Evolutionary conservation across 2,113 vertebrate genomes (phyloP).

Genomic region (Danionella cerebrum): DNA sequence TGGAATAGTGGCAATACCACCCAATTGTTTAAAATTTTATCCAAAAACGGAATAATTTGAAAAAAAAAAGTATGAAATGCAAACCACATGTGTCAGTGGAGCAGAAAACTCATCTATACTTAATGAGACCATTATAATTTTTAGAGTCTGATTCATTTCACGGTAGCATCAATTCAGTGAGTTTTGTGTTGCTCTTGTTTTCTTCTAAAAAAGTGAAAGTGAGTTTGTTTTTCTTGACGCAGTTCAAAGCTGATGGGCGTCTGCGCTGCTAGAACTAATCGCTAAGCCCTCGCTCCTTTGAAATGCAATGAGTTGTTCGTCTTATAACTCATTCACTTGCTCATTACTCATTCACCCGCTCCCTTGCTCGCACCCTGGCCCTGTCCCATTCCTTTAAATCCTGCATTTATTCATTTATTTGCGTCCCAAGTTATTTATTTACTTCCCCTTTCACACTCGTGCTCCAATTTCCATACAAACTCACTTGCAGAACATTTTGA

Average conservation of each 20-base stretch:
- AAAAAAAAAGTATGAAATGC: too few relatives aligned
- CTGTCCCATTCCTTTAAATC: conserved; percentile 12
- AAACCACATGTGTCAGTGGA: too few relatives aligned
- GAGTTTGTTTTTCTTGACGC: not conserved
- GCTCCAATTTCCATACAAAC: conserved; percentile 62
- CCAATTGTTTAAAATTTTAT: too few relatives aligned
- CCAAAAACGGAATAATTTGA: too few relatives aligned
- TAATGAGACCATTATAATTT: too few relatives aligned
- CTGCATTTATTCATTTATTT: conserved; percentile 64
- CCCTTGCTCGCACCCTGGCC: not conserved
- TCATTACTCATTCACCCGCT: conserved; percentile 43
- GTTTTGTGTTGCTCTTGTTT: not conserved
- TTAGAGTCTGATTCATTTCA: too few relatives aligned
- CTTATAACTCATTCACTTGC: conserved; percentile 19
- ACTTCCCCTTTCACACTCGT: conserved; percentile 50
- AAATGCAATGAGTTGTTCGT: conserved; percentile 6
- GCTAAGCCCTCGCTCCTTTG: conserved; percentile 26
- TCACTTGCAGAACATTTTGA: conserved; percentile 46
- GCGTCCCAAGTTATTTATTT: conserved; percentile 68
- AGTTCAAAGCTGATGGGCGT: conserved; percentile 2
- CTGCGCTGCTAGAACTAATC: not conserved
- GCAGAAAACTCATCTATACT: too few relatives aligned
- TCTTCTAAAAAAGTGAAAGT: not conserved
- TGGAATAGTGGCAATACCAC: too few relatives aligned
- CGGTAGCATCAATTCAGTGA: too few relatives aligned